phyloP scores from a whole-genome alignment of 2,797 vertebrate genomes.

The Ispidina lecontei region DNA sequence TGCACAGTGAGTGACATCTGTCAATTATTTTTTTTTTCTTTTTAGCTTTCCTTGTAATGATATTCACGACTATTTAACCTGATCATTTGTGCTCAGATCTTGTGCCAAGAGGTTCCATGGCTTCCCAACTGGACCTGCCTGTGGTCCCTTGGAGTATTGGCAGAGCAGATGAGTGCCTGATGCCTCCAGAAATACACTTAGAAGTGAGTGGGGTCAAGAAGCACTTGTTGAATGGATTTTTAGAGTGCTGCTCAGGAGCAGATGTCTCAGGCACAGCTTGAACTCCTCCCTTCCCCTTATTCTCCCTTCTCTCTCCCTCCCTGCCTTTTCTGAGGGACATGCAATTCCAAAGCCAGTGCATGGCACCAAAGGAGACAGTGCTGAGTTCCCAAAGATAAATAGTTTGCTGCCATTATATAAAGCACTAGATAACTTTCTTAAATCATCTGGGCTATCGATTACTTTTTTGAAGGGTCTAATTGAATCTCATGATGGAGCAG shows the following conservation, averaged over 20 bases:
- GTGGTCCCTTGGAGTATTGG: not conserved
- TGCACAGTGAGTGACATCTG: not conserved
- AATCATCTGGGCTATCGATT: not conserved
- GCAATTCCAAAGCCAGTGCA: not conserved
- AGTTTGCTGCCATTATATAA: not conserved
- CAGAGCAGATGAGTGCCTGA: not conserved
- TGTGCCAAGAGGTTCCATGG: not conserved
- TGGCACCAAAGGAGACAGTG: not conserved
- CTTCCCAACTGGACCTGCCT: not conserved
- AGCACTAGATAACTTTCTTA: conserved; percentile 11
- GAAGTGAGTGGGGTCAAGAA: not conserved
- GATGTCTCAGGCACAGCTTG: not conserved
- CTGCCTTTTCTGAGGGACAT: not conserved
- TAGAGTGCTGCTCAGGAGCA: not conserved
- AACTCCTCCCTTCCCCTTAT: not conserved
- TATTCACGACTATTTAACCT: not conserved
- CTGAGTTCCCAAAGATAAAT: not conserved
- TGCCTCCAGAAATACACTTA: not conserved
- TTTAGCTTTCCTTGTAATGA: not conserved
- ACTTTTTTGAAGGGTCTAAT: conserved; percentile 1
- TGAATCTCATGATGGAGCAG: conserved; percentile 33
- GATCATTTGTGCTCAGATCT: not conserved
- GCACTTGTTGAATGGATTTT: not conserved
- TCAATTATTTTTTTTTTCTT: not conserved
- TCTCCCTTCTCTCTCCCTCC: not conserved